These are phyloP conservation scores for Trachythela sp. DNA, from an alignment of 64 coral and sea anemone genomes.

Conservation along the genomic window DNA sequence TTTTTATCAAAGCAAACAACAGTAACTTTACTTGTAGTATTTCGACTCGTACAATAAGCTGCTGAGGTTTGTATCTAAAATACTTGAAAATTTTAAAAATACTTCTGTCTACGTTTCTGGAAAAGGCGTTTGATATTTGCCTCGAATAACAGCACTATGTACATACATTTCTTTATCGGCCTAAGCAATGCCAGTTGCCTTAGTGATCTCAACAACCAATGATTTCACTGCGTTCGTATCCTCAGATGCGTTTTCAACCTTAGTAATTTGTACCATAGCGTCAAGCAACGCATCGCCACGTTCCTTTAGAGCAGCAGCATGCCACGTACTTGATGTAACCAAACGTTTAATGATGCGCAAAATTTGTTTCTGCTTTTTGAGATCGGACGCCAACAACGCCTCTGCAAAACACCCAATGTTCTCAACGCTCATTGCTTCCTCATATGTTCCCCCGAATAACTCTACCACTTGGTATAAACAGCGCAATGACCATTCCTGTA, in stretches of 20 bases:
- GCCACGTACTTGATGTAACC: slow-evolving; percentile 58
- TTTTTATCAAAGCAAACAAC: too few species aligned
- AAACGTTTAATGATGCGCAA: slow-evolving; percentile 83
- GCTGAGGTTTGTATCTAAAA: too few species aligned
- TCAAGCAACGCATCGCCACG: not conserved
- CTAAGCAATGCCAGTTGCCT: slow-evolving; percentile 3
- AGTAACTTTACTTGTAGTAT: too few species aligned
- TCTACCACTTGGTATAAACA: slow-evolving; percentile 79
- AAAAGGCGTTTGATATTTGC: too few species aligned
- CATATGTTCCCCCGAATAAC: slow-evolving; percentile 78
- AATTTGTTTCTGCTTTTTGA: slow-evolving; percentile 75
- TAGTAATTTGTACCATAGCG: slow-evolving; percentile 3
- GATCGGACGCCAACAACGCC: slow-evolving; percentile 53
- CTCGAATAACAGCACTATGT: too few species aligned
- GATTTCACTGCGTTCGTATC: not conserved
- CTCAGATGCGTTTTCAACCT: not conserved
- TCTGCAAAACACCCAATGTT: slow-evolving; percentile 70
- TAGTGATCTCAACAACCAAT: not conserved
- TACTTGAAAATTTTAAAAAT: too few species aligned
- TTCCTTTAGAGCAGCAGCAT: slow-evolving; percentile 15
- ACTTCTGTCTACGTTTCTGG: too few species aligned
- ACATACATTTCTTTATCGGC: not conserved
- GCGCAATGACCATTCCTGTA: slow-evolving; percentile 66
- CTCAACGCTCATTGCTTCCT: slow-evolving; percentile 69
- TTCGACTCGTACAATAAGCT: too few species aligned